Evolutionary conservation across 2,888 invertebrate species (phyloP).

Genomic region (Hermaeophaga mercurialis): DNA sequence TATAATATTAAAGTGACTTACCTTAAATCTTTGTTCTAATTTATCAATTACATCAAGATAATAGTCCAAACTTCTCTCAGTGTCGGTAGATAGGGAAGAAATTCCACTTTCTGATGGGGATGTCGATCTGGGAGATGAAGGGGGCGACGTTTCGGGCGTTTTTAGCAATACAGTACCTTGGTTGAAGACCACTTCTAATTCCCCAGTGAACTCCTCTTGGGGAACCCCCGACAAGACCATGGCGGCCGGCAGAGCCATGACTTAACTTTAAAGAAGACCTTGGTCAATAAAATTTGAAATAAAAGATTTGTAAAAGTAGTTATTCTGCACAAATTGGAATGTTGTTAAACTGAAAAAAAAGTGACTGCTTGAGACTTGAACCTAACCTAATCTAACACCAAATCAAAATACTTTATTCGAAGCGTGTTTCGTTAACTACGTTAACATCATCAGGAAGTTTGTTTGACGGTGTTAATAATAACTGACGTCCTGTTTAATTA

Average conservation of each 20-base stretch:
- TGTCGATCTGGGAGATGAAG: conserved; percentile 15
- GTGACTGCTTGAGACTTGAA: too few species aligned
- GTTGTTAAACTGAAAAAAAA: too few species aligned
- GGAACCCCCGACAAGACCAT: conserved; percentile 39
- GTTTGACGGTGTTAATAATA: too few species aligned
- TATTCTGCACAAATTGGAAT: too few species aligned
- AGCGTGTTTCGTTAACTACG: too few species aligned
- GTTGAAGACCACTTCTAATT: conserved; percentile 31
- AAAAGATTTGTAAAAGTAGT: too few species aligned
- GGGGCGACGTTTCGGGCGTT: conserved; percentile 30
- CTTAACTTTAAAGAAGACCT: too few species aligned
- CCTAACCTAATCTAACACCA: too few species aligned
- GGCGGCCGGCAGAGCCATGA: conserved; percentile 41
- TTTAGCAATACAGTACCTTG: conserved; percentile 35
- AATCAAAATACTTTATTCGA: too few species aligned
- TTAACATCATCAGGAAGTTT: too few species aligned
- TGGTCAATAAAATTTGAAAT: too few species aligned
- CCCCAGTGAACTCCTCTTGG: conserved; percentile 33
- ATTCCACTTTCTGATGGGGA: conserved; percentile 33
- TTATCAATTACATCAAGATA: conserved; percentile 34
- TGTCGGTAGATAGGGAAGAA: not conserved
- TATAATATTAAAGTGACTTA: conserved; percentile 10
- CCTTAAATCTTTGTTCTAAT: conserved; percentile 28
- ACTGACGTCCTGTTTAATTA: too few species aligned
- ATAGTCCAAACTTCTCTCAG: conserved; percentile 14